Conservation (phyloP, 2,797 vertebrate genomes). For the Micromesistius poutassou region DNA sequence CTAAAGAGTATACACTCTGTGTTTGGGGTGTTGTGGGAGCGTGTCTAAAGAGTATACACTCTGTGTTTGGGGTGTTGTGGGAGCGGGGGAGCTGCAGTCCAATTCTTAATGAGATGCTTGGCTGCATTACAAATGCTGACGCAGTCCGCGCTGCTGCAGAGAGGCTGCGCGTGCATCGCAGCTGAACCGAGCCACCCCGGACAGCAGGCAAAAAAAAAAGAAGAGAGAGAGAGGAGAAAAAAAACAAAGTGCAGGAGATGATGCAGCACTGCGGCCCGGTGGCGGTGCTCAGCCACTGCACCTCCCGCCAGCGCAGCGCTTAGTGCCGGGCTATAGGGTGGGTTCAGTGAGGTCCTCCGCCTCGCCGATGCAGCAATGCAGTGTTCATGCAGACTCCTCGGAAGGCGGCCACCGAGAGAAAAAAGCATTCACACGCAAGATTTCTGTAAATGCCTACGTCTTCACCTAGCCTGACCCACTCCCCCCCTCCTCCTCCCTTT, state of each 20-base stretch:
- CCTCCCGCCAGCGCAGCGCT: conserved; percentile 2
- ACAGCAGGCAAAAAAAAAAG: conserved; percentile 32
- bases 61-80: conserved; percentile 30
- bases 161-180: conserved; percentile 68
- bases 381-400: conserved; percentile 21
- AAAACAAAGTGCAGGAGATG: conserved; percentile 11
- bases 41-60: not conserved
- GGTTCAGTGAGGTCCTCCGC: not conserved
- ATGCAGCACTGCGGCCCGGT: conserved; percentile 65
- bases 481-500: conserved; percentile 4
- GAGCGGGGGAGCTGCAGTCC: conserved; percentile 59
- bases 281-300: conserved; percentile 52
- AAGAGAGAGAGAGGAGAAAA: not conserved
- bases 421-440: not conserved
- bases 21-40: not conserved
- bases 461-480: not conserved
- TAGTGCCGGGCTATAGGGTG: not conserved
- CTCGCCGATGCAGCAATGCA: conserved; percentile 23
- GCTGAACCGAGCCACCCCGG: conserved; percentile 65
- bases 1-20: too few species aligned
- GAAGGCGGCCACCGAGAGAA: not conserved
- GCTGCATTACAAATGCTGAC: conserved; percentile 77
- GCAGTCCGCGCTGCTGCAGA: conserved; percentile 76
- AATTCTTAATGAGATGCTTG: conserved; percentile 68
- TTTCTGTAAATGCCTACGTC: not conserved